phyloP scores from a whole-genome alignment of 1,140 invertebrate species.

The Drosophila kepulauana region DNA sequence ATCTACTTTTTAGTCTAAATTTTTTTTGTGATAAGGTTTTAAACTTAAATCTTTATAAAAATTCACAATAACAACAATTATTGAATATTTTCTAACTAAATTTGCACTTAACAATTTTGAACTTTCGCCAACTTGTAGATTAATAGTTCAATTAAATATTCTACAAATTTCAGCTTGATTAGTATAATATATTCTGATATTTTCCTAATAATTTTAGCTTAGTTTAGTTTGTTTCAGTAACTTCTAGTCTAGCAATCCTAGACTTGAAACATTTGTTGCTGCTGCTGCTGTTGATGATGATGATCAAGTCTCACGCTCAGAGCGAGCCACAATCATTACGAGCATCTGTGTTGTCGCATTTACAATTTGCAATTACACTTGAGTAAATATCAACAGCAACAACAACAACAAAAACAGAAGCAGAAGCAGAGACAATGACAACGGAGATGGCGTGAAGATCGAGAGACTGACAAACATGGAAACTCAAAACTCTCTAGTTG shows the following conservation, averaged over 20 bases:
- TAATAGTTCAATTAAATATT: not conserved
- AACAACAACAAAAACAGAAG: constrained; percentile 21
- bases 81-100: not conserved
- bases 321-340: constrained; percentile 68
- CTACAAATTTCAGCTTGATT: not conserved
- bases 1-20: too few species aligned
- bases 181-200: too few species aligned
- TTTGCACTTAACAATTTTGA: not conserved
- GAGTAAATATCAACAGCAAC: constrained; percentile 78
- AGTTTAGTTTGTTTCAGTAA: constrained; percentile 3
- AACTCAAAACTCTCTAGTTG: constrained; percentile 36
- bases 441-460: constrained; percentile 34
- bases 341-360: constrained; percentile 82
- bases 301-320: constrained; percentile 51
- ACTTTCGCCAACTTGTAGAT: not conserved
- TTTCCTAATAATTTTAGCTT: not conserved
- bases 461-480: constrained; percentile 34
- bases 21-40: too few species aligned
- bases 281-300: constrained; percentile 12
- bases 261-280: not conserved
- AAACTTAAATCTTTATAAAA: too few species aligned
- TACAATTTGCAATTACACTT: constrained; percentile 83
- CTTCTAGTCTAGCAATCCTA: not conserved
- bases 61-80: too few species aligned
- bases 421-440: constrained; percentile 27